A percentile compares a stretch with the other conserved stretches of the same genome.
phyloP scores from a whole-genome alignment of 2,113 vertebrate species.

The Ammodramus savannarum region DNA sequence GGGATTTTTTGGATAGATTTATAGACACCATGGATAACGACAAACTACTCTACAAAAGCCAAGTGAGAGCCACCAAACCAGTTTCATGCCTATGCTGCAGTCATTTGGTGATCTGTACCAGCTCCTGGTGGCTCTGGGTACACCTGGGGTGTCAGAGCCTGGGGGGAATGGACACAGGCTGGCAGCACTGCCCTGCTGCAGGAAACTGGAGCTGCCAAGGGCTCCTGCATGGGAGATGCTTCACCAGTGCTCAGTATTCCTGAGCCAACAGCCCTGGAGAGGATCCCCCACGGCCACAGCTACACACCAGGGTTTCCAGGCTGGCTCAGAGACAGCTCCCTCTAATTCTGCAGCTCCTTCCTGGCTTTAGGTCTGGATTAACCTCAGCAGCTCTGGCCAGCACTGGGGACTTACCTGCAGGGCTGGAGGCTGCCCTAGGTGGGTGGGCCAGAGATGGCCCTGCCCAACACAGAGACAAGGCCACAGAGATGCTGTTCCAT shows the following conservation, averaged over 20 bases:
- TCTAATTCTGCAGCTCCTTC: not conserved
- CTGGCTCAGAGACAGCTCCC: not conserved
- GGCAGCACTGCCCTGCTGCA: not conserved
- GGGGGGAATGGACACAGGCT: fast-evolving
- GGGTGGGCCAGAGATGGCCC: not conserved
- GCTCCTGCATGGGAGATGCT: not conserved
- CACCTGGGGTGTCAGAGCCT: fast-evolving
- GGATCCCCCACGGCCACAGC: fast-evolving
- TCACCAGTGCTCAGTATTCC: not conserved
- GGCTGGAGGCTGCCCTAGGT: not conserved
- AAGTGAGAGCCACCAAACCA: not conserved
- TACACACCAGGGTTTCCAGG: not conserved
- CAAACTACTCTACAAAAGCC: not conserved
- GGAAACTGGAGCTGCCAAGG: not conserved
- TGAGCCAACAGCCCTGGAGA: fast-evolving
- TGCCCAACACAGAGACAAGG: not conserved
- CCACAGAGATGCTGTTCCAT: fast-evolving
- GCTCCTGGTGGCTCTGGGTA: not conserved
- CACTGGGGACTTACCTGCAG: not conserved
- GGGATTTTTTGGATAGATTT: not conserved
- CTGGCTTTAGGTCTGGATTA: not conserved
- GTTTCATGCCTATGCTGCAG: fast-evolving
- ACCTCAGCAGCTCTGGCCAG: not conserved
- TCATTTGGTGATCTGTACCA: not conserved
- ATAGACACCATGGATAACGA: not conserved